Evolutionary conservation across 2,797 vertebrate species (phyloP), one percentile per base, ranked within the genome.

Genomic region (Rhinatrema bivittatum): DNA sequence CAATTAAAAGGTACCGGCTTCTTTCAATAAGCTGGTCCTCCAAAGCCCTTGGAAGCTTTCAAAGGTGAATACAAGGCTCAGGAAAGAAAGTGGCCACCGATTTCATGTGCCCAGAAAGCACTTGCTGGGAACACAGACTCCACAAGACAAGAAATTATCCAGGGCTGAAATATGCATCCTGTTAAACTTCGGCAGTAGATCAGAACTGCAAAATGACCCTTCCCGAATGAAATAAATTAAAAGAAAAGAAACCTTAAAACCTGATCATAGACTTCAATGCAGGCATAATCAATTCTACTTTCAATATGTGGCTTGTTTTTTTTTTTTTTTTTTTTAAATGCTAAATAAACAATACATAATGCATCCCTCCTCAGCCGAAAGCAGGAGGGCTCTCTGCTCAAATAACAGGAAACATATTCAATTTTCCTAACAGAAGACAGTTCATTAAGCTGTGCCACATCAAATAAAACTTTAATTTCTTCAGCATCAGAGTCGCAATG

Each of bases 391-490:
- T 82, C 77, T 75, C 74, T 68, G 76, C 78, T 85, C 82, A 82
- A 82, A 84, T 82, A 84, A 84, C 81, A 83, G 78, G 77, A 86
- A 85, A 82, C 78, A 84, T 84, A 86, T 84, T 84, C 79, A 84
- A 85, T 85, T 84, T 85, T 84, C 81, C 78, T 82, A 84, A 83
- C 79, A 85, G 81, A 84, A 84, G 82, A 86, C 76, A 85, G 82
- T 85, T 85, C 84, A 86, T 84, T 87, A 87, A 87, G 82, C 84
- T 72, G 78, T 81, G 76, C 82, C 82, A 86, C 81, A 85, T 85
- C 79, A 86, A 86, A 86, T 86, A 86, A 86, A 86, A 85, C 78
- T 85, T 84, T 84, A 86, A 85, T 86, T 86, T 85, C 78, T 84
- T 78, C 74, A 76, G 81, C 84, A 86, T 86, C 84, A 76, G 82